Evolutionary conservation across 2,888 invertebrate species (phyloP), one percentile per base, ranked within the genome.

Genomic region (Timema podura): DNA sequence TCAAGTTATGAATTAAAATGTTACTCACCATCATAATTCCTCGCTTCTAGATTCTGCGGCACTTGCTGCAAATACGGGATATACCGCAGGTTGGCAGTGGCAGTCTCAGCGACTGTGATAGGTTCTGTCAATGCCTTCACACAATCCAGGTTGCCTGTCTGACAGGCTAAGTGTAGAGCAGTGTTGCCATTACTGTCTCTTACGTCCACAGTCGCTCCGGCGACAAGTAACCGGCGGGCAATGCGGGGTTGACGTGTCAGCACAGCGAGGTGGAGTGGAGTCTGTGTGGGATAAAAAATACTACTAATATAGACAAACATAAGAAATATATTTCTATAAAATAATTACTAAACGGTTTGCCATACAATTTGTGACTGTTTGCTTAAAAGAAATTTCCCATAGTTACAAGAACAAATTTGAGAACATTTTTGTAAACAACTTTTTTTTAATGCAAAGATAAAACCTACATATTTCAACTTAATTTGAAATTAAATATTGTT

Each of bases 241-340:
- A 96, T 86, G 64, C 86, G 85, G 51, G 89, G 85, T 79, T 95
- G 91, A 10, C 88, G 85, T 54, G 91, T 91, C 75, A 92, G 83
- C 1, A 93, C 92, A 0, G 96, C 93, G 73, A 96, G 82, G 82
- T 96, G 96, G n/a, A 96, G 82, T 0, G 95, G 89, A 2, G 95
- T 91, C 81, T 84, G 80, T 30, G 30, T 6, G 49, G 73, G 69
- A 69, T 30, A 30, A 30, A 30, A 30, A 30, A 30, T 30, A 30
- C 3, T 30, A 30, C 30, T 30, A 30, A 30, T 30, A 30, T 30
- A 30, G 30, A 30, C 30, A 30, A 30, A 30, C 30, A 30, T 30
- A 30, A 30, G 30, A 30, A 30, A 30, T 30, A 30, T 30, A 30
- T 30, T 30, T 30, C 30, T 30, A 30, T 30, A 30, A 30, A 30